Base-by-base conservation (phyloP, 2,797 vertebrate species). In the Anas bernieri region DNA sequence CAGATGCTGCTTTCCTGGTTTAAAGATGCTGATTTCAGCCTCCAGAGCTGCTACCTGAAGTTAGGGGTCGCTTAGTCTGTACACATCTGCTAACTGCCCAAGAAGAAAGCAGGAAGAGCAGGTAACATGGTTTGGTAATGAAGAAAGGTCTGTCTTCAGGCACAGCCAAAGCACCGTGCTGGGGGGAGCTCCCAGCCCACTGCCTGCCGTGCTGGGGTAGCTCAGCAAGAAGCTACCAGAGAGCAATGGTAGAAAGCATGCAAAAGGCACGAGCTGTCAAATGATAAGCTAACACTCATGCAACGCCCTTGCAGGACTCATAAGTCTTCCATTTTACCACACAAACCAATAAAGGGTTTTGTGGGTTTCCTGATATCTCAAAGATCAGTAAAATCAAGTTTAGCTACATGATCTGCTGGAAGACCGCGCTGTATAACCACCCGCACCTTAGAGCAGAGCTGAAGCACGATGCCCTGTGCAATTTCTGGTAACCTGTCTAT, bases 261-360 rank as follows among this genome's bases (percentile, higher is more conserved):
- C 21, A 22, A 28, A 62, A 56, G 63, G 43, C 31, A 17, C 0
- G 0, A 31, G 15, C 33, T 28, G 66, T 50, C 25, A 39, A 30
- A 5, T 1, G 15, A 31, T 2, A 25, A 37, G 3, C 13, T 6
- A 23, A 37, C 30, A 20, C 0, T 8, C 23, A 23, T 25, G 46
- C 46, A 48, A 48, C 12, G 5, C 12, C 22, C 46, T 48, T 48
- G 46, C 46, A 48, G 46, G 46, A 48, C 22, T 25, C 33, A 31
- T 39, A 48, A 37, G 61, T 17, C 26, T 62, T 39, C 28, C 28
- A 13, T 3, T 1, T 1, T 2, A 70, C 56, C 45, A 54, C 58
- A 13, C 55, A 33, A 43, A 59, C 17, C 18, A 31, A 18, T 3
- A 28, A 74, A 35, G 69, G 43, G 16, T 30, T 64, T 35, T 58